A percentile compares a stretch with the other conserved stretches of the same genome.
Conservation (phyloP, 2,113 vertebrate genomes). For the Eidolon helvum region DNA sequence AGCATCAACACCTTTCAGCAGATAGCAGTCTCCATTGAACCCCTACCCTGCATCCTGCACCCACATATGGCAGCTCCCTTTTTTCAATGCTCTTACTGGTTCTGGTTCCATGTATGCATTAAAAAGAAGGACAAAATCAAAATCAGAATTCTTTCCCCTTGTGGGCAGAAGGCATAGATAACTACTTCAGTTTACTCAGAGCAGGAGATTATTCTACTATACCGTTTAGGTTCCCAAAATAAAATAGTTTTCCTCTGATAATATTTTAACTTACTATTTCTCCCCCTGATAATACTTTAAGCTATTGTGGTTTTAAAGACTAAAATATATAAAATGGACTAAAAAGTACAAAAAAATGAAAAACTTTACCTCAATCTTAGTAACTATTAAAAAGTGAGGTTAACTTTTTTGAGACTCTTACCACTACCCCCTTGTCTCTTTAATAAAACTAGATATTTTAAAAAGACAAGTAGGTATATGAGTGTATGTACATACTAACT, state of each 20-base stretch:
- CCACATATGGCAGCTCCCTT: accelerated
- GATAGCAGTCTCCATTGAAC: neutral
- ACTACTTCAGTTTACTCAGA: neutral
- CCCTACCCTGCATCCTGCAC: accelerated
- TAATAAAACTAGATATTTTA: neutral
- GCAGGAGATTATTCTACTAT: neutral
- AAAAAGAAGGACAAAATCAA: neutral
- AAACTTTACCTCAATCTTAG: neutral
- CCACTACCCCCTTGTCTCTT: neutral
- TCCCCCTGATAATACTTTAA: neutral
- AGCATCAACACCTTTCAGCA: neutral
- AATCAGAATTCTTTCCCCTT: neutral
- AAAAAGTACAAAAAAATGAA: neutral
- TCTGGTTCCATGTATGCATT: neutral
- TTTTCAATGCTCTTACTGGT: neutral
- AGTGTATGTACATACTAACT: neutral
- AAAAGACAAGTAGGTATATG: neutral
- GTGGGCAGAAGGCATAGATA: neutral
- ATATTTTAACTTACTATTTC: neutral
- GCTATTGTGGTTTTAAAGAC: neutral
- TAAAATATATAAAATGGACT: neutral
- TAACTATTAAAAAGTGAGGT: neutral
- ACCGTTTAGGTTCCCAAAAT: neutral
- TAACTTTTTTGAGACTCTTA: neutral
- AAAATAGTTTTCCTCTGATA: neutral